Base-by-base conservation (phyloP, 2,113 vertebrate species). In the Sus scrofa region DNA sequence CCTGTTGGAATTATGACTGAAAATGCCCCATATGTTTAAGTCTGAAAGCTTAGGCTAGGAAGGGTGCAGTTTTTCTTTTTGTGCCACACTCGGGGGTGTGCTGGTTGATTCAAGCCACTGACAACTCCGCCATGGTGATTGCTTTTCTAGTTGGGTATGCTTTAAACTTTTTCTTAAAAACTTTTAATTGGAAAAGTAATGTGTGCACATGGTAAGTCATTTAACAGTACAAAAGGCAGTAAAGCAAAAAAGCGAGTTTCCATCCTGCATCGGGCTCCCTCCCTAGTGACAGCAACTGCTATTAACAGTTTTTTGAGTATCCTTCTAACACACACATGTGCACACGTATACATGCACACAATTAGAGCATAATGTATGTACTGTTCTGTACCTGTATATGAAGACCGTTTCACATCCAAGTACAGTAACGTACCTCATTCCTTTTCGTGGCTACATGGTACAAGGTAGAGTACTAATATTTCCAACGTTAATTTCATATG, bases 101-200 rank as follows among this genome's bases (percentile, higher is more conserved):
- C 30, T 58, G 32, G 19, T 50, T 68, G 14, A 77, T 62, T 77
- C 27, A 63, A 50, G 54, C 60, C 34, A 54, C 54, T 92, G 71
- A 30, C 50, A 84, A 13, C 44, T 81, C 7, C 0, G 20, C 91
- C 37, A 1, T 39, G 37, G 54, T 62, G 91, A 75, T 87, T 94
- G 71, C 68, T 77, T 6, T 94, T 81, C 65, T 92, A 26, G 50
- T 44, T 77, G 65, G 85, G 27, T 39, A 34, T 81, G 26, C n/a
- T 54, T 96, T 96, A 71, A 44, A 52, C 54, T 84, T 92, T 83
- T 94, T 78, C 92, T 91, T 78, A 58, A 70, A 79, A 85, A 82
- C 52, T 70, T 63, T 86, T 32, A 96, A 87, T 86, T 71, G 70
- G 70, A 75, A 91, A 96, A 82, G 73, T 81, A 88, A 50, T 89